Percentiles rank a stretch among this genome's conserved stretches.
Conservation (phyloP, 2,113 vertebrate genomes). For the Columba janthina region DNA sequence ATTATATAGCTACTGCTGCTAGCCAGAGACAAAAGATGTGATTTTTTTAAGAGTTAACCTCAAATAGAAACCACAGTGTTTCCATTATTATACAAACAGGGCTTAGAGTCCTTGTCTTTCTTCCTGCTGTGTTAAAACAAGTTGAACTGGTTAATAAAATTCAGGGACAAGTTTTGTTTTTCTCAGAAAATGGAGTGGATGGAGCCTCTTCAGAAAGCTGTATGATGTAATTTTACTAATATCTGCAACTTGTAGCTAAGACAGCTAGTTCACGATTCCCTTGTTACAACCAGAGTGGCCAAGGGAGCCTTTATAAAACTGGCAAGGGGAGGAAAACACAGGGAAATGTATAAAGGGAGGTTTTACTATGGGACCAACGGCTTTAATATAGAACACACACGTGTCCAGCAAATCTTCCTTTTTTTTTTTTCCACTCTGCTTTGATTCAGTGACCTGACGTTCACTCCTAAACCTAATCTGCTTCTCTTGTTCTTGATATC, state of each 20-base stretch:
- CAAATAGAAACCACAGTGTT: neutral
- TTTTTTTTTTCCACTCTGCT: neutral
- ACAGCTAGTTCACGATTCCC: neutral
- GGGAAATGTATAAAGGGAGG: neutral
- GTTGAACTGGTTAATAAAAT: constrained; percentile 6
- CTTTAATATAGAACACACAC: neutral
- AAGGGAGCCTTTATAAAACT: neutral
- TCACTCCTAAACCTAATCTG: neutral
- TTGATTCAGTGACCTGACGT: neutral
- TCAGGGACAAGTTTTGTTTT: neutral
- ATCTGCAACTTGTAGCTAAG: neutral
- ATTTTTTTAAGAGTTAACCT: neutral
- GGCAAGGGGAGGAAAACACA: neutral
- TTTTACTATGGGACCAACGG: neutral
- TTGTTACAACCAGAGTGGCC: neutral
- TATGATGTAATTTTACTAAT: neutral
- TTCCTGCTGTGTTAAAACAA: neutral
- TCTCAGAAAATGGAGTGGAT: neutral
- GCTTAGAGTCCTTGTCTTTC: constrained; percentile 19
- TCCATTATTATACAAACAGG: constrained; percentile 50
- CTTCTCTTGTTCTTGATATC: neutral
- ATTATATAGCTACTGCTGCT: constrained; percentile 21
- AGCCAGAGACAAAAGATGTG: constrained; percentile 23
- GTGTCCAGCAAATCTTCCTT: neutral
- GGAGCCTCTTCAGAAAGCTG: neutral